Evolutionary conservation across 2,113 vertebrate genomes (phyloP).

Genomic region (Apteryx owenii): DNA sequence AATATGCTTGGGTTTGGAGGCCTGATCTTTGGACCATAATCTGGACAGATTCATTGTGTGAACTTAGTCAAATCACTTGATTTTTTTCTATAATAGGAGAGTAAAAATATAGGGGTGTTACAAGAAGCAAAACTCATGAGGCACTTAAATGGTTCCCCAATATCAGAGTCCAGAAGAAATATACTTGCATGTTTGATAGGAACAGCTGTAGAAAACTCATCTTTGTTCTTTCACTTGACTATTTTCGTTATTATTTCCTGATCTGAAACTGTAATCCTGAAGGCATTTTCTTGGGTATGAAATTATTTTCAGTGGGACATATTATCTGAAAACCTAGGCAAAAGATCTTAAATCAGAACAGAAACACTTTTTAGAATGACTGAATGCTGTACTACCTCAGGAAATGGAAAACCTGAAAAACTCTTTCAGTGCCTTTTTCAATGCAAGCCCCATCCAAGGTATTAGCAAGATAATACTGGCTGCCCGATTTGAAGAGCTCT

Average conservation of each 20-base stretch:
- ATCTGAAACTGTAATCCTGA: background rate
- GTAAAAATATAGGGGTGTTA: no score
- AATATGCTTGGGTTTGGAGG: no score
- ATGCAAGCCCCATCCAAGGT: background rate
- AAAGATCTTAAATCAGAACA: background rate
- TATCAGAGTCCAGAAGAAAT: background rate
- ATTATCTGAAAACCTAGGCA: background rate
- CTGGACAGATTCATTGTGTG: no score
- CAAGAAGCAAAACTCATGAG: background rate
- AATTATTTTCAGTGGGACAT: background rate
- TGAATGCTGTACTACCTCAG: background rate
- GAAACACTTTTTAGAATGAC: background rate
- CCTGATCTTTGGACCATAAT: no score
- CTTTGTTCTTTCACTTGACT: background rate
- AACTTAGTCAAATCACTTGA: no score
- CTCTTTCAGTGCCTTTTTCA: background rate
- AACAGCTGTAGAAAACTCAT: background rate
- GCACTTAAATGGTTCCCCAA: background rate
- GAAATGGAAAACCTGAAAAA: background rate
- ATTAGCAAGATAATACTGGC: background rate
- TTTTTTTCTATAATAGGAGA: no score
- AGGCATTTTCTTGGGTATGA: slow-evolving; percentile 10
- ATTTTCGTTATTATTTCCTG: background rate
- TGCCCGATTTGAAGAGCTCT: background rate
- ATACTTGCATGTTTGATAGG: background rate